Evolutionary conservation across 2,113 vertebrate species (phyloP).

Genomic region (Ginglymostoma cirratum): DNA sequence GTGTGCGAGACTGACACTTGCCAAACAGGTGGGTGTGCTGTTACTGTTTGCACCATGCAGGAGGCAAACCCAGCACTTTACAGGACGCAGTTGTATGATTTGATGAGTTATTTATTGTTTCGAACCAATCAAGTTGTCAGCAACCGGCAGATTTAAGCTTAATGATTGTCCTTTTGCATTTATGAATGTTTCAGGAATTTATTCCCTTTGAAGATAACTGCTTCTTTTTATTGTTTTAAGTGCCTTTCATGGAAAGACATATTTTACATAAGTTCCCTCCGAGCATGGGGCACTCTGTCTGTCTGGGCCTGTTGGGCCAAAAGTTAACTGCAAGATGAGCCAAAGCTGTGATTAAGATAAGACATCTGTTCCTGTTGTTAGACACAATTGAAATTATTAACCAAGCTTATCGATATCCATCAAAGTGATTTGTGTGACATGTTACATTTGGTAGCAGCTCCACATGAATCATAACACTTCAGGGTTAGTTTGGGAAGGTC

Average conservation of each 20-base stretch:
- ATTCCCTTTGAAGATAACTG: background rate
- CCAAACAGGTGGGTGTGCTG: background rate
- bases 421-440: background rate
- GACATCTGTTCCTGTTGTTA: background rate
- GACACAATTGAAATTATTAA: background rate
- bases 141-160: background rate
- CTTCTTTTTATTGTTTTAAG: background rate
- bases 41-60: background rate
- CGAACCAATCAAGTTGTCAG: background rate
- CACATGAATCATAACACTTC: background rate
- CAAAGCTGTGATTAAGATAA: slow-evolving; percentile 25
- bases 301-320: background rate
- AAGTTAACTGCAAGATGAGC: background rate
- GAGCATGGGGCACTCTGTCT: background rate
- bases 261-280: background rate
- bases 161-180: background rate
- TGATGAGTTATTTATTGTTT: background rate
- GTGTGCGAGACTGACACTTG: background rate
- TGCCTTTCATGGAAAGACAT: background rate
- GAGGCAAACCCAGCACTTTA: background rate
- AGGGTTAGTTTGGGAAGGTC: too few species aligned
- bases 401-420: background rate
- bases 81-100: background rate
- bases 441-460: background rate
- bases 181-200: background rate